Percentiles rank a stretch among this genome's conserved stretches.
phyloP scores from a whole-genome alignment of 1,140 invertebrate species.

The Panonychus citri region DNA sequence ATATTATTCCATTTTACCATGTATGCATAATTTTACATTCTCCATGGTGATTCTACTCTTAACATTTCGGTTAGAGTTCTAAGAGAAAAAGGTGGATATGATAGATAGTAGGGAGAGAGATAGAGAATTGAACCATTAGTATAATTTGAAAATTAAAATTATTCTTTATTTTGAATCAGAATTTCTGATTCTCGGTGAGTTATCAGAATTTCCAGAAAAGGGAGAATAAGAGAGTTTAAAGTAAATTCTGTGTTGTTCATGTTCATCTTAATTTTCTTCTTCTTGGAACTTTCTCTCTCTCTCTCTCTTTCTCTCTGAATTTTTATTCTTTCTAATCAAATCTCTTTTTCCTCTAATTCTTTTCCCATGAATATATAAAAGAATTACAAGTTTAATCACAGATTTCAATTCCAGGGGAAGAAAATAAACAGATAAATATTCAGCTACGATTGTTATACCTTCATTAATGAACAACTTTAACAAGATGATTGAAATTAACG shows the following conservation, averaged over 20 bases:
- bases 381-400: not conserved
- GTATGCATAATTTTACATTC: too few relatives aligned
- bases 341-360: too few relatives aligned
- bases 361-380: not conserved
- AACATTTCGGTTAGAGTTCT: too few relatives aligned
- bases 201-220: too few relatives aligned
- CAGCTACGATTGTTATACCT: not conserved
- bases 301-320: not conserved
- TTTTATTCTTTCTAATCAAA: not conserved
- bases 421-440: not conserved
- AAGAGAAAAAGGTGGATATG: too few relatives aligned
- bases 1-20: not conserved
- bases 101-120: too few relatives aligned
- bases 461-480: not conserved
- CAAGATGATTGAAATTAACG: too few relatives aligned
- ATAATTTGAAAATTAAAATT: not conserved
- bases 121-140: too few relatives aligned
- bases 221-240: too few relatives aligned
- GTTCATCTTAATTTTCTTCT: not conserved
- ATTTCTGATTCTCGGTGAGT: not conserved
- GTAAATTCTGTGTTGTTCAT: too few relatives aligned
- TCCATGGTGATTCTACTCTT: too few relatives aligned
- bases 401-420: not conserved
- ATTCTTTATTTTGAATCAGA: not conserved
- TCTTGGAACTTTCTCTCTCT: not conserved